These are phyloP conservation scores for Thera obeliscata DNA, from an alignment of 2,888 invertebrate genomes.

Conservation along the genomic window DNA sequence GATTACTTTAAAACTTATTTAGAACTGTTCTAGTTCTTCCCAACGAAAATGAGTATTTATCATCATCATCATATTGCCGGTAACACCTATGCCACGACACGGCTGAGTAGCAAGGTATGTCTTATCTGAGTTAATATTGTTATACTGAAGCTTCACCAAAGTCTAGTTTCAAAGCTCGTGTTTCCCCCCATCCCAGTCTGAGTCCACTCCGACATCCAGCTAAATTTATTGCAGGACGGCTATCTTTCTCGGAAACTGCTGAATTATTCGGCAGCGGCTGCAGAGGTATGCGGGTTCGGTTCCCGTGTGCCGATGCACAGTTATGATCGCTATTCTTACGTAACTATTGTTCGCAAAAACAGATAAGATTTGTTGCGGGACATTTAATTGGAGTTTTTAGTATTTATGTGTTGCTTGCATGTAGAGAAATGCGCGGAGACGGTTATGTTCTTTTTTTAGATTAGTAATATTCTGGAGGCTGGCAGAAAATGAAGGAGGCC, in stretches of 20 bases:
- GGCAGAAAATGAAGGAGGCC: too few species aligned
- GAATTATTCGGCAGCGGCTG: constrained; percentile 71
- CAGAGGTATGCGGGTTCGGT: constrained; percentile 70
- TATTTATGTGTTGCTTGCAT: constrained; percentile 22
- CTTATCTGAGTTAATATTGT: too few species aligned
- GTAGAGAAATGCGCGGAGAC: constrained; percentile 18
- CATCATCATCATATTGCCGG: too few species aligned
- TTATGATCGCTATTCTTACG: constrained; percentile 80
- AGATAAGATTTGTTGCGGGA: constrained; percentile 43
- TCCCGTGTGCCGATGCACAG: constrained; percentile 70
- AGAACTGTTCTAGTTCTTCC: too few species aligned
- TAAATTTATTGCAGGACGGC: constrained; percentile 73
- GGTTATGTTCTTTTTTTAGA: background rate
- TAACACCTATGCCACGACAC: too few species aligned
- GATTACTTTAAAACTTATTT: background rate
- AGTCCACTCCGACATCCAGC: constrained; percentile 35
- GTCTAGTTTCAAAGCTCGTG: background rate
- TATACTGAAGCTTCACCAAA: background rate
- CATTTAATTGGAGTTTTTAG: constrained; percentile 40
- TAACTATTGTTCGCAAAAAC: constrained; percentile 54
- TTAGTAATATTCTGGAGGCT: background rate
- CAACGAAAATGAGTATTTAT: too few species aligned
- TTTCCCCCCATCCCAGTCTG: constrained; percentile 25
- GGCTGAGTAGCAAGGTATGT: too few species aligned
- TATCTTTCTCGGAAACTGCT: constrained; percentile 75